phyloP scores from a whole-genome alignment of 2,113 vertebrate species.

The Oxyura jamaicensis region DNA sequence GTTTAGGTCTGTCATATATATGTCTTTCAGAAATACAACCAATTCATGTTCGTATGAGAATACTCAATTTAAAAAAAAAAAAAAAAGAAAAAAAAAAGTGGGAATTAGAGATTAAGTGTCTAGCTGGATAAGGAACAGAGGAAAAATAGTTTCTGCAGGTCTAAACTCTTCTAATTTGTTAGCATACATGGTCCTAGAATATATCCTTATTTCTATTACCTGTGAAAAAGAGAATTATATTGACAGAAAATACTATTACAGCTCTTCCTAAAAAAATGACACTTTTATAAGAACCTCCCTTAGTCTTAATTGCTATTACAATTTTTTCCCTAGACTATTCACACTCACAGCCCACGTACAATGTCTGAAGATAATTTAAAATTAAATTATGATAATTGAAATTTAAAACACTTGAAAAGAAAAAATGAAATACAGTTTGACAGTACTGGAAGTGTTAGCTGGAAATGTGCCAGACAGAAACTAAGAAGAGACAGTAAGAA shows the following conservation, averaged over 20 bases:
- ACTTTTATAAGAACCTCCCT: constrained; percentile 24
- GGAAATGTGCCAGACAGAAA: neutral
- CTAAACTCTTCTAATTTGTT: constrained; percentile 3
- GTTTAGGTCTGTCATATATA: neutral
- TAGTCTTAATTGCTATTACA: constrained; percentile 46
- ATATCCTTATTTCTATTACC: constrained; percentile 1
- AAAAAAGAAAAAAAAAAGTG: neutral
- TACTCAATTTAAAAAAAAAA: neutral
- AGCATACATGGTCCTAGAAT: neutral
- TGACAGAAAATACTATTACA: constrained; percentile 57
- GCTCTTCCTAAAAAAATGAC: neutral
- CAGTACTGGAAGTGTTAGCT: neutral
- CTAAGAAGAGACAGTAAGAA: neutral
- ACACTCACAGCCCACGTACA: constrained; percentile 3
- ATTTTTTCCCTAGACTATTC: neutral
- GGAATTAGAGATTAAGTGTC: neutral
- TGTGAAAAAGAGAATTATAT: constrained; percentile 29
- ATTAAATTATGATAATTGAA: constrained; percentile 50
- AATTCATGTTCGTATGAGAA: neutral
- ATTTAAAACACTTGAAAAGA: constrained; percentile 6
- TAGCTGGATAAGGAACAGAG: neutral
- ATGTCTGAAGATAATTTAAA: constrained; percentile 67
- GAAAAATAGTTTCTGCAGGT: neutral
- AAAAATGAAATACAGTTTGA: neutral
- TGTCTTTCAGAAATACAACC: neutral